phyloP scores from a whole-genome alignment of 2,888 invertebrate species.

The Agapostemon virescens region DNA sequence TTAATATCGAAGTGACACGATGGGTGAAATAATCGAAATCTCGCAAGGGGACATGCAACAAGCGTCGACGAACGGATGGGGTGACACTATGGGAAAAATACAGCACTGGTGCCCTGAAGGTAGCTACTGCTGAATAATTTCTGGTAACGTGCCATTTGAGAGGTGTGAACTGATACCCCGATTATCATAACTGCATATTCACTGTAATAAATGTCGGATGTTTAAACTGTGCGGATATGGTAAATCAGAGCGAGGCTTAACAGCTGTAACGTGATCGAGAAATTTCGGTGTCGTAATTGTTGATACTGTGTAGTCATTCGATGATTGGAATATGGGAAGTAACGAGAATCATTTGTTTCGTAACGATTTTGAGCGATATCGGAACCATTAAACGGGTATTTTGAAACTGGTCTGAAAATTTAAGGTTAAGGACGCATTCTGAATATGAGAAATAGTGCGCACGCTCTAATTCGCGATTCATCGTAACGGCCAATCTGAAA shows the following conservation, averaged over 20 bases:
- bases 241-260: neutral
- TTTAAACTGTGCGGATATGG: neutral
- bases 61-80: constrained; percentile 68
- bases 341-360: neutral
- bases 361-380: neutral
- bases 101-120: constrained; percentile 79
- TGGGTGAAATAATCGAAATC: constrained; percentile 57
- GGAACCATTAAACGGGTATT: neutral
- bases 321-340: neutral
- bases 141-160: constrained; percentile 11
- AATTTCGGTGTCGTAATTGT: neutral
- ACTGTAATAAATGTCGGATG: neutral
- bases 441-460: neutral
- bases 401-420: neutral
- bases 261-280: neutral
- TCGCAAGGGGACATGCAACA: constrained; percentile 48
- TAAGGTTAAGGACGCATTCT: constrained; percentile 1
- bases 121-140: constrained; percentile 60
- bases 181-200: neutral
- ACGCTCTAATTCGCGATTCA: constrained; percentile 9
- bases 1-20: constrained; percentile 17
- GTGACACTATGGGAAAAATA: constrained; percentile 77
- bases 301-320: neutral
- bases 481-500: constrained; percentile 18
- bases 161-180: neutral